Evolutionary conservation across 1,140 invertebrate species (phyloP).

Genomic region (Mizuhopecten yessoensis): DNA sequence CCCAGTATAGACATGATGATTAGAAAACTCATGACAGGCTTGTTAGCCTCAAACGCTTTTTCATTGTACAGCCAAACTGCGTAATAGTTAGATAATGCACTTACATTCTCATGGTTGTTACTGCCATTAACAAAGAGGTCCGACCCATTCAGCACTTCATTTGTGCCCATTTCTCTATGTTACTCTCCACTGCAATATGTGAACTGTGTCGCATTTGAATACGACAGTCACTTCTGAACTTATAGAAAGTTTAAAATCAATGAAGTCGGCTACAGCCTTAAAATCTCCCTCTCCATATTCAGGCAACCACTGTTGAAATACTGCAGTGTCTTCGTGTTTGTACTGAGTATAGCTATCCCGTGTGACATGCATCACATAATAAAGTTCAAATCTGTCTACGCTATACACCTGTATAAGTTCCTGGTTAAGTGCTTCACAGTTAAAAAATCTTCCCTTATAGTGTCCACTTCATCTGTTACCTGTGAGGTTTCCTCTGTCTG

Average conservation of each 20-base stretch:
- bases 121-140: neutral
- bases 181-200: neutral
- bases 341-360: neutral
- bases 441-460: no score
- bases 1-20: slow-evolving; percentile 47
- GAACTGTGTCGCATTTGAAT: neutral
- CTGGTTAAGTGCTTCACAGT: neutral
- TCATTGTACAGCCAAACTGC: slow-evolving; percentile 56
- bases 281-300: neutral
- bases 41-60: slow-evolving; percentile 45
- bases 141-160: neutral
- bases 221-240: neutral
- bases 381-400: neutral
- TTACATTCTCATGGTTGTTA: neutral
- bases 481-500: neutral
- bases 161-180: neutral
- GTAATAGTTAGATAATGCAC: slow-evolving; percentile 7
- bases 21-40: slow-evolving; percentile 45
- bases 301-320: neutral
- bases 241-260: neutral
- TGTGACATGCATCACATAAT: neutral
- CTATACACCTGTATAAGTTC: neutral
- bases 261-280: neutral
- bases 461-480: no score
- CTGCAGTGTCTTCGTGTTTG: neutral